phyloP scores from a whole-genome alignment of 2,797 vertebrate genomes.

The Hybognathus amarus region DNA sequence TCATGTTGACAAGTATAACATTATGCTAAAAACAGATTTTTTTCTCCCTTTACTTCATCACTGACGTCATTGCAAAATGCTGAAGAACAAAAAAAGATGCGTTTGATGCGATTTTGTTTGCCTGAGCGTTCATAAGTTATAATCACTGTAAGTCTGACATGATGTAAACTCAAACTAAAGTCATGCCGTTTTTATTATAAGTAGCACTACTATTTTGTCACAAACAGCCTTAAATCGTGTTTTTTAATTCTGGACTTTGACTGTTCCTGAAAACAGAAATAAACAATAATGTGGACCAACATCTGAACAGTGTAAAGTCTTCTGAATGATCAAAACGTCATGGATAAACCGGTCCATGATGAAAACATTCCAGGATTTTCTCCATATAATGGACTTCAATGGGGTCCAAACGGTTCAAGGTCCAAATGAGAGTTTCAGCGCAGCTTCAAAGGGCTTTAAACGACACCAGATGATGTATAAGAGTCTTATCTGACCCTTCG shows the following conservation, averaged over 20 bases:
- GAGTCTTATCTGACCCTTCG: too few relatives aligned
- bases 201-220: background rate
- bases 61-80: background rate
- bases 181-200: background rate
- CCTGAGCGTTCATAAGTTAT: background rate
- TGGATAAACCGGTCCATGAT: too few relatives aligned
- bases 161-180: background rate
- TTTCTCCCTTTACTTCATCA: background rate
- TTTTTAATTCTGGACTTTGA: background rate
- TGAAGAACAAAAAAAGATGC: background rate
- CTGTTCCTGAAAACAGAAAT: conserved; percentile 18
- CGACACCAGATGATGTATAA: too few relatives aligned
- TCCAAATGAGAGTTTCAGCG: too few relatives aligned
- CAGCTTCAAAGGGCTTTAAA: too few relatives aligned
- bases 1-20: background rate
- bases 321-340: background rate
- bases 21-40: background rate
- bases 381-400: too few relatives aligned
- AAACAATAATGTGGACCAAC: background rate
- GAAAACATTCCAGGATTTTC: too few relatives aligned
- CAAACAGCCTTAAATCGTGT: background rate
- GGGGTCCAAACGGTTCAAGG: too few relatives aligned
- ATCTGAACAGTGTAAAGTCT: too few relatives aligned
- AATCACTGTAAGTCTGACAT: background rate
- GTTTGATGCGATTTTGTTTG: too few relatives aligned